These are phyloP conservation scores for Heliconius charithonia DNA, from an alignment of 2,888 invertebrate species.

Conservation along the genomic window DNA sequence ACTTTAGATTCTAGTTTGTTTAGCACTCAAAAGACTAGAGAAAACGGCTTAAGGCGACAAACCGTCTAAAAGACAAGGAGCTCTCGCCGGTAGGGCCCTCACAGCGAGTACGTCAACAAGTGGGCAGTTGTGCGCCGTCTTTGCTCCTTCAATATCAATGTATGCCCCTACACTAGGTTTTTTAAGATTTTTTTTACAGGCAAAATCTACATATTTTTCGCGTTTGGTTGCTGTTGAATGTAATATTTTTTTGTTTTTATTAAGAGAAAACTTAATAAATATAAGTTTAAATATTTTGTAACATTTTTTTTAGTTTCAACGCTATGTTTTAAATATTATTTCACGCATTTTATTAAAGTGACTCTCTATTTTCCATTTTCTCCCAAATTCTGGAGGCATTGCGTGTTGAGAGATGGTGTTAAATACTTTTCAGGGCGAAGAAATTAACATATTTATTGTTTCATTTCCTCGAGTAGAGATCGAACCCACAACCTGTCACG, in stretches of 20 bases:
- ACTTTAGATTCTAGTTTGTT: conserved; percentile 37
- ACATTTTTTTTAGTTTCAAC: too few relatives aligned
- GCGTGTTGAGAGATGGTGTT: too few relatives aligned
- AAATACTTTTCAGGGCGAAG: too few relatives aligned
- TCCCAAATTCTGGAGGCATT: too few relatives aligned
- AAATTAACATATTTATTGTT: too few relatives aligned
- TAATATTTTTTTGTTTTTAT: neutral
- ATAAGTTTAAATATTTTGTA: neutral
- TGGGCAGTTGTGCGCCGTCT: conserved; percentile 65
- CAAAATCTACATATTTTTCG: conserved; percentile 6
- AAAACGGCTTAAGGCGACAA: conserved; percentile 52
- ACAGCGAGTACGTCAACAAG: conserved; percentile 70
- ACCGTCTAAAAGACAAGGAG: conserved; percentile 69
- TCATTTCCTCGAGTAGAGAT: too few relatives aligned
- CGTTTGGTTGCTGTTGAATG: neutral
- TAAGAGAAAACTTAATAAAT: neutral
- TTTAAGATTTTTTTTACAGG: conserved; percentile 33
- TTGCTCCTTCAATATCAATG: conserved; percentile 45
- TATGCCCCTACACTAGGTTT: conserved; percentile 35
- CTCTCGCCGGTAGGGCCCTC: conserved; percentile 71
- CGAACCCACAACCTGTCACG: too few relatives aligned
- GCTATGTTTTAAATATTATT: too few relatives aligned
- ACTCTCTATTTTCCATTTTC: too few relatives aligned
- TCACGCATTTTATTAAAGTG: too few relatives aligned
- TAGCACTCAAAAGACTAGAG: conserved; percentile 46